Base-by-base conservation (phyloP, 2,888 invertebrate genomes). In the Scotopteryx bipunctaria region DNA sequence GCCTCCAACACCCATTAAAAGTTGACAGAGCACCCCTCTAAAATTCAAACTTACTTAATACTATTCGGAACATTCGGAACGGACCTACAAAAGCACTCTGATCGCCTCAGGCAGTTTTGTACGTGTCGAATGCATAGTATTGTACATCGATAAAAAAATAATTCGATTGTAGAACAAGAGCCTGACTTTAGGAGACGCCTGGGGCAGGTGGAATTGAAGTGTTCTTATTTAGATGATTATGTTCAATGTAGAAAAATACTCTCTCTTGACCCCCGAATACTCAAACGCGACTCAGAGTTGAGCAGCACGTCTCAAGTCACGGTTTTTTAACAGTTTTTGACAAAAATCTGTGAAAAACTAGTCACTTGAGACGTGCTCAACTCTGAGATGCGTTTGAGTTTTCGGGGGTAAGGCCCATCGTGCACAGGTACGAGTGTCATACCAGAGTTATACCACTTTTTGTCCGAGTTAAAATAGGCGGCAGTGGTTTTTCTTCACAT, bases 71-170 rank as follows among this genome's bases (percentile, higher is more conserved):
- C 36, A 38, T 45, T 35, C 13, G 38, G 35, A 61, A 59, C 54
- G 50, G 49, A 56, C 56, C 17, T 53, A 42, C 35, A 45, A 81
- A 72, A 66, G 71, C 68, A 76, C 71, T 73, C 62, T 63, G 69
- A 67, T 63, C 44, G 81, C 84, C 79, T 45, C 61, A 66, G 78
- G 83, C 74, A 9, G 27, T 69, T 65, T 70, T 72, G 57, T 68
- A 58, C 50, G 56, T 56, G 58, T 71, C 71, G 63, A 70, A 71
- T 63, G 65, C 69, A 74, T 70, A 64, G 62, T 64, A 61, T 65
- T 55, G 53, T 55, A 53, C 56, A 59, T 61, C 51, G 60, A 61
- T 64, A 66, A 63, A 67, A 72, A 69, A 65, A 65, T 61, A 66
- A 73, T 68, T 63, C 61, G 59, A 63, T 69, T 61, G 58, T 51